Base-by-base conservation (phyloP, 2,888 invertebrate species). In the Caenorhabditis afra region DNA sequence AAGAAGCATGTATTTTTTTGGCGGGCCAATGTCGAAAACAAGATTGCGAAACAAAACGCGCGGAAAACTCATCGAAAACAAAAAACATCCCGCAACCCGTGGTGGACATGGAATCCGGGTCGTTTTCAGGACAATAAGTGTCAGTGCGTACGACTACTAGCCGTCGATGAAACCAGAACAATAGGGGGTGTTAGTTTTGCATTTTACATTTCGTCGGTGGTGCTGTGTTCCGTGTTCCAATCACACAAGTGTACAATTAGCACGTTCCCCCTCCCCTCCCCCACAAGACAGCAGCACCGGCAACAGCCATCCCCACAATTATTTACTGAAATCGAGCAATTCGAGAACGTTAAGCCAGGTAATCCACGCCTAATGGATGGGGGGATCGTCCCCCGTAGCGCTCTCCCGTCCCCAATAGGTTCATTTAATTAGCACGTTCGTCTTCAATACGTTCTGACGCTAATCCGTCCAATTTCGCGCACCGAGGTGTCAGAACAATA, bases 341-440 rank as follows among this genome's bases (percentile, higher is more conserved):
- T 61, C 55, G 70, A 70, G 70, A 70, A 70, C 73, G 64, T 49
- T 73, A 73, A 73, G 73, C 73, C 73, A 73, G 73, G 73, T 73
- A 73, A 73, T 73, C 73, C 73, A 20, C 8, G 71, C 37, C 61
- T 71, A 71, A 71, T 71, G 62, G 62, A 64, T 41, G 64, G 58
- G 22, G 39, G 14, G n/a, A 7, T 4, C 47, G 47, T 41, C 23
- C 55, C 14, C 53, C 47, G 29, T 7, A 29, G 29, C 29, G 29
- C 29, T 29, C 29, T n/a, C 29, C 4, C 29, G 29, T 29, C 29
- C 29, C 7, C 57, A 55, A 57, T 64, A 55, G 58, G 73, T 64
- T 73, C 73, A 64, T 73, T 58, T 73, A 73, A 73, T 73, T 73
- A 73, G 73, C 73, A 73, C 73, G 73, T 73, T 73, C 73, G 50